Percentiles rank a stretch among this genome's conserved stretches.
Conservation (phyloP, 2,797 vertebrate species). For the Hippocampus kuda region DNA sequence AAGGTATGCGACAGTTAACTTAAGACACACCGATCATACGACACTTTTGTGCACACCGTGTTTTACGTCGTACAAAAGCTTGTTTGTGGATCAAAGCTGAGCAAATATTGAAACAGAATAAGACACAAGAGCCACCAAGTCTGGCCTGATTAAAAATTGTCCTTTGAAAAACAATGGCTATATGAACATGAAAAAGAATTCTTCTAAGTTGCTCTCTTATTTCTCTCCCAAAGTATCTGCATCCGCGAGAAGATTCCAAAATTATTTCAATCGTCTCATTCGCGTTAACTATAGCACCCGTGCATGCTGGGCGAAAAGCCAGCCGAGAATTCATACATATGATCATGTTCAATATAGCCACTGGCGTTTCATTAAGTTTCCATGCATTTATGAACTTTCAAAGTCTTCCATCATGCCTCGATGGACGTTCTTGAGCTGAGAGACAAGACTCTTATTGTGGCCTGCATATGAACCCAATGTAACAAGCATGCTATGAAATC, state of each 20-base stretch:
- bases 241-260: neutral
- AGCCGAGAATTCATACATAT: neutral
- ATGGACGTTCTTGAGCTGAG: slow-evolving; percentile 23
- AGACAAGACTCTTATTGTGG: slow-evolving; percentile 36
- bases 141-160: neutral
- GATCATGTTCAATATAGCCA: neutral
- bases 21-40: neutral
- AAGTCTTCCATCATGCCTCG: neutral
- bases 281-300: neutral
- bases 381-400: neutral
- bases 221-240: neutral
- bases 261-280: neutral
- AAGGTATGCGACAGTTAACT: neutral
- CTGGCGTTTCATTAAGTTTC: neutral
- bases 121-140: neutral
- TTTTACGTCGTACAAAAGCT: neutral
- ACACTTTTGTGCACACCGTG: neutral
- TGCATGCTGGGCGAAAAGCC: neutral
- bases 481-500: neutral
- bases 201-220: neutral
- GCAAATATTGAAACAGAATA: neutral
- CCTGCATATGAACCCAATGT: slow-evolving; percentile 23
- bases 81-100: neutral
- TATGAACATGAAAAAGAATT: neutral
- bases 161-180: slow-evolving; percentile 1